Conservation (phyloP, 2,888 invertebrate species). For the Baronia brevicornis region DNA sequence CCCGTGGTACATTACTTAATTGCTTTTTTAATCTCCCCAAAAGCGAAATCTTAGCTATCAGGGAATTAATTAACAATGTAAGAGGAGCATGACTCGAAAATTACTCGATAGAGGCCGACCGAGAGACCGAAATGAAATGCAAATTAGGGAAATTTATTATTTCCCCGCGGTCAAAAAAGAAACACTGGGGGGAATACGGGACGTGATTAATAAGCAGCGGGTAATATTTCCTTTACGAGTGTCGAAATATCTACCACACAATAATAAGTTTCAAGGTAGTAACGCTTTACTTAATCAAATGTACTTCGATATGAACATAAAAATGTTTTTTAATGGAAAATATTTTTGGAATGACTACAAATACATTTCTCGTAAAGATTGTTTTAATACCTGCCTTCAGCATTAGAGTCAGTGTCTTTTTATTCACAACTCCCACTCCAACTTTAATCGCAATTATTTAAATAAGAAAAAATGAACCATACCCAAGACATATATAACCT, state of each 20-base stretch:
- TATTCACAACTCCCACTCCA: too few species aligned
- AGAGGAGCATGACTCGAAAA: conserved; percentile 29
- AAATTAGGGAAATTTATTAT: conserved; percentile 67
- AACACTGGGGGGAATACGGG: conserved; percentile 36
- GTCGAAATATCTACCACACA: conserved; percentile 20
- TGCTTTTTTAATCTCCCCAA: too few species aligned
- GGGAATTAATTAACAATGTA: conserved; percentile 26
- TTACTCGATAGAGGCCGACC: conserved; percentile 38
- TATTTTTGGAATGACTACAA: too few species aligned
- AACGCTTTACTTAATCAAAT: too few species aligned
- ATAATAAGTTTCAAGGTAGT: conserved; percentile 15
- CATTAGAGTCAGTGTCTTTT: too few species aligned
- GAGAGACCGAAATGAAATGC: conserved; percentile 58
- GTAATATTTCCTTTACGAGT: conserved; percentile 14
- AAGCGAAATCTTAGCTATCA: conserved; percentile 13
- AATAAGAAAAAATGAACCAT: too few species aligned
- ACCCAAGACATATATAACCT: too few species aligned
- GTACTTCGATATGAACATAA: conserved; percentile 15
- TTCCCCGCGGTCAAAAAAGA: conserved; percentile 54
- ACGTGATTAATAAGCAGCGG: conserved; percentile 54
- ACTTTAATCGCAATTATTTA: too few species aligned
- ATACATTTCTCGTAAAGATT: too few species aligned
- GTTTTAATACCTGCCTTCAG: too few species aligned
- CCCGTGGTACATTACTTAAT: too few species aligned
- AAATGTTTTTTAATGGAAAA: too few species aligned